Percentiles rank a stretch among this genome's conserved stretches.
These are phyloP conservation scores for Anastrepha ludens DNA, from an alignment of 1,140 invertebrate species.

Conservation along the genomic window DNA sequence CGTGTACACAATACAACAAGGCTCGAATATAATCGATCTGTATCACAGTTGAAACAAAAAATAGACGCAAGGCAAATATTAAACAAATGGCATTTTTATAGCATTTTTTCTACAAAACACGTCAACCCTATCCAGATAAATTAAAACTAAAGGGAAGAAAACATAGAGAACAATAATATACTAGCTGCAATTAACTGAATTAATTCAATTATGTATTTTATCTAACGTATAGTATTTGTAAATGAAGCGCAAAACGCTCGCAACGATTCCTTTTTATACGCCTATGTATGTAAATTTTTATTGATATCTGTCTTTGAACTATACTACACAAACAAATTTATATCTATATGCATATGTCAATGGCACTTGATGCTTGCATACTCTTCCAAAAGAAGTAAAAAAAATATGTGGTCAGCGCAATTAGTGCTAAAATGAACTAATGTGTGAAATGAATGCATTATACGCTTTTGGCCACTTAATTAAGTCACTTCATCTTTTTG, in stretches of 20 bases:
- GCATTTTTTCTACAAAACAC: not conserved
- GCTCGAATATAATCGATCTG: not conserved
- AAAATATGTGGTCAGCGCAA: not conserved
- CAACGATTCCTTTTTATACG: constrained; percentile 48
- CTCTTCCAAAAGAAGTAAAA: not conserved
- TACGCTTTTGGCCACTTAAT: too few species aligned
- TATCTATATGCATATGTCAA: not conserved
- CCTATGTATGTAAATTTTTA: constrained; percentile 36
- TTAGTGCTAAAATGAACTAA: not conserved
- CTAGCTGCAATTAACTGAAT: constrained; percentile 50
- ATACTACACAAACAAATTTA: not conserved
- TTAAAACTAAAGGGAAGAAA: constrained; percentile 1
- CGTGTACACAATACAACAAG: not conserved
- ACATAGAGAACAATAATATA: constrained; percentile 50
- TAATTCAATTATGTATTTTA: constrained; percentile 49
- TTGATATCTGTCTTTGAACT: not conserved
- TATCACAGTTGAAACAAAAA: not conserved
- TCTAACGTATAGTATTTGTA: constrained; percentile 38
- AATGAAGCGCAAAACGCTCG: constrained; percentile 39
- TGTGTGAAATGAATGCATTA: not conserved
- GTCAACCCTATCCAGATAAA: not conserved
- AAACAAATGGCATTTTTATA: constrained; percentile 30
- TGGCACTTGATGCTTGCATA: not conserved
- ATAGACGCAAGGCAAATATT: not conserved
- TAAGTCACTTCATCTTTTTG: too few species aligned